Evolutionary conservation across 2,797 vertebrate species (phyloP).

Genomic region (Phoebastria nigripes): DNA sequence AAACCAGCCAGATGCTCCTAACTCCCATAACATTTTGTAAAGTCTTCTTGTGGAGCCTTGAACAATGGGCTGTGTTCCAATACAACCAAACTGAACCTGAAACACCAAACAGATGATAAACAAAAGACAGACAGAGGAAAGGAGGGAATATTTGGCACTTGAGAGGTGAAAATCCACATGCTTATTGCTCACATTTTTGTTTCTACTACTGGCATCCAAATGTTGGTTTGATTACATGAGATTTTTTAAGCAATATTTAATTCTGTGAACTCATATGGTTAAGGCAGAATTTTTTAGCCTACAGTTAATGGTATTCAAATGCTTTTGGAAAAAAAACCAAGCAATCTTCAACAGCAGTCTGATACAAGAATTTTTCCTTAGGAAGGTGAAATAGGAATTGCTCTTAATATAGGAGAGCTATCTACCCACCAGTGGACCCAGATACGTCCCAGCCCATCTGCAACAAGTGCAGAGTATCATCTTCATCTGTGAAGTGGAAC

Average conservation of each 20-base stretch:
- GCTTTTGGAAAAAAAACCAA: not conserved
- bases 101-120: conserved; percentile 8
- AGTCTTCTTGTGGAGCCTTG: conserved; percentile 6
- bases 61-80: not conserved
- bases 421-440: not conserved
- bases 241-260: not conserved
- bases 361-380: not conserved
- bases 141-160: not conserved
- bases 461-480: not conserved
- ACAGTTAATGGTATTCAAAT: not conserved
- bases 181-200: not conserved
- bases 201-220: not conserved
- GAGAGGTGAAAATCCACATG: not conserved
- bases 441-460: not conserved
- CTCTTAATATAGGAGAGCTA: not conserved
- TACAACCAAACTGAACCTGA: not conserved
- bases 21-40: conserved; percentile 22
- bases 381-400: not conserved
- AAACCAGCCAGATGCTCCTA: conserved; percentile 49
- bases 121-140: not conserved
- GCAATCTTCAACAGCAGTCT: not conserved
- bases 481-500: not conserved
- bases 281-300: not conserved
- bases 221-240: not conserved
- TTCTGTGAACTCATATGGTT: not conserved